Percentiles rank a stretch among this genome's conserved stretches.
phyloP scores from a whole-genome alignment of 2,113 vertebrate genomes.

The Urocolius indicus region DNA sequence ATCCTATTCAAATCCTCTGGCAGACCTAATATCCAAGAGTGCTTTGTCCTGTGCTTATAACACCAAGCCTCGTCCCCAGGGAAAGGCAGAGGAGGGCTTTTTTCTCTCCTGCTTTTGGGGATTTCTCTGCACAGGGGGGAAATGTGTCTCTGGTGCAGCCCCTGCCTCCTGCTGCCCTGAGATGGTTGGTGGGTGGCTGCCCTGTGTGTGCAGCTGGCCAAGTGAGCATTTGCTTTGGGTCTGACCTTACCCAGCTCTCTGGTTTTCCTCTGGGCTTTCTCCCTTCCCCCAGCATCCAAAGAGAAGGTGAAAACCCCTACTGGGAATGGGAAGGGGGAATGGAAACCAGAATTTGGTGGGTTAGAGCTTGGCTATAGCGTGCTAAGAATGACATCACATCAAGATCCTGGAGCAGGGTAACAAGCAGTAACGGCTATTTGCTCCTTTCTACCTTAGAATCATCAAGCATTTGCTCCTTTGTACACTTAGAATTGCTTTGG shows the following conservation, averaged over 20 bases:
- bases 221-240: no score
- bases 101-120: not conserved
- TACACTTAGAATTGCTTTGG: not conserved
- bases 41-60: not conserved
- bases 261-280: not conserved
- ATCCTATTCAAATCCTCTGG: conserved; percentile 8
- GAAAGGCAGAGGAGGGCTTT: not conserved
- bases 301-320: rapidly evolving
- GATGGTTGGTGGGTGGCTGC: not conserved
- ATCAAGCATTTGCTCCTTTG: not conserved
- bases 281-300: rapidly evolving
- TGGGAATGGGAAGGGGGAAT: not conserved
- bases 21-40: not conserved
- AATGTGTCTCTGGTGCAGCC: rapidly evolving
- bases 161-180: not conserved
- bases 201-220: rapidly evolving
- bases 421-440: no score
- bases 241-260: not conserved
- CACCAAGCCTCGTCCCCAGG: not conserved
- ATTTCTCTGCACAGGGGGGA: rapidly evolving
- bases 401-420: not conserved
- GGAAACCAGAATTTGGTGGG: rapidly evolving
- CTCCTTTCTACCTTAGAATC: not conserved
- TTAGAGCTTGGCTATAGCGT: not conserved
- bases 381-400: rapidly evolving